A percentile compares a stretch with the other conserved stretches of the same genome.
phyloP scores from a whole-genome alignment of 2,888 invertebrate species.

The Nephrocerus scutellatus region DNA sequence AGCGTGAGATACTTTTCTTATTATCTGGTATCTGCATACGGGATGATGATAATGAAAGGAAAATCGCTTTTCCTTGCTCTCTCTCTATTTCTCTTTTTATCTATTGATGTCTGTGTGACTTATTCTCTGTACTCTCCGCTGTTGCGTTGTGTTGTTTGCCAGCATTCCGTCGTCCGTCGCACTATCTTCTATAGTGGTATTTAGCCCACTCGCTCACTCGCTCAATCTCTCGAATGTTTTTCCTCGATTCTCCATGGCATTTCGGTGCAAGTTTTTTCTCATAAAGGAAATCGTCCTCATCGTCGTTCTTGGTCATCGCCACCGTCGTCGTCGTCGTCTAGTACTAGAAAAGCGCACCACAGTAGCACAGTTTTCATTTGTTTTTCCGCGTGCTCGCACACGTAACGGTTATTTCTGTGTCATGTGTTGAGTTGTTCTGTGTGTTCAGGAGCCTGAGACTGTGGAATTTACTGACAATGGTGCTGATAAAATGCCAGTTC shows the following conservation, averaged over 20 bases:
- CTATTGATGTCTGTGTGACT: conserved; percentile 16
- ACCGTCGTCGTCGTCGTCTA: conserved; percentile 9
- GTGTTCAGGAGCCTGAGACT: too few species aligned
- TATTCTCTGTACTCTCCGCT: conserved; percentile 15
- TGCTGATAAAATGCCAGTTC: too few species aligned
- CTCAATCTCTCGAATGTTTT: too few species aligned
- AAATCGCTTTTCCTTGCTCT: conserved; percentile 18
- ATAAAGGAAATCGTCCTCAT: conserved; percentile 16
- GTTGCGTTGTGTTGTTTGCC: conserved; percentile 2
- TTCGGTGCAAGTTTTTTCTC: conserved; percentile 5
- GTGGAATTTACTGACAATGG: too few species aligned
- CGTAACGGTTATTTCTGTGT: conserved; percentile 23
- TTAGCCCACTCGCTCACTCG: too few species aligned
- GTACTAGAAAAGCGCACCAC: conserved; percentile 19
- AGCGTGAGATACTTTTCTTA: too few species aligned
- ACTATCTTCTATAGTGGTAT: too few species aligned
- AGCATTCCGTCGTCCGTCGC: background rate
- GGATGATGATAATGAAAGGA: too few species aligned
- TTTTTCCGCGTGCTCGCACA: conserved; percentile 50
- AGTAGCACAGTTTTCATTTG: conserved; percentile 48
- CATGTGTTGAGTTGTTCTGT: too few species aligned
- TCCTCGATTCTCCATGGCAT: too few species aligned
- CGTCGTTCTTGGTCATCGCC: conserved; percentile 12
- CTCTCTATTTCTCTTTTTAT: too few species aligned
- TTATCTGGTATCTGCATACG: too few species aligned